A percentile compares a stretch with the other conserved stretches of the same genome.
These are phyloP conservation scores for Cryptotis parvus DNA, from an alignment of 2,113 vertebrate genomes.

Conservation along the genomic window DNA sequence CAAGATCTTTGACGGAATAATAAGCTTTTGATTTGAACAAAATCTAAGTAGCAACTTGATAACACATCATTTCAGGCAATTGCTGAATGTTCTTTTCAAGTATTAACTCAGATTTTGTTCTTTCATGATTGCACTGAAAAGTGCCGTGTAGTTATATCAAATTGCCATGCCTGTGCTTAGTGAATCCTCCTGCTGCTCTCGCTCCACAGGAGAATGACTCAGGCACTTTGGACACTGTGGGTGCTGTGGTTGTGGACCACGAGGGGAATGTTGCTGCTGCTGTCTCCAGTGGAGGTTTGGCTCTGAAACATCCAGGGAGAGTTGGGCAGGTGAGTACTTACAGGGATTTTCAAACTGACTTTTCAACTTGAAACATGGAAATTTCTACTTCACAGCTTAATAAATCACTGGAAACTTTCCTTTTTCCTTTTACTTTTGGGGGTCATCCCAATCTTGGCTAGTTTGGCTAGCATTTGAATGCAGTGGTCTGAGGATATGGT, in stretches of 20 bases:
- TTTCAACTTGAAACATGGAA: constrained; percentile 5
- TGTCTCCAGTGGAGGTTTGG: constrained; percentile 98
- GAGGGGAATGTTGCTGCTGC: constrained; percentile 98
- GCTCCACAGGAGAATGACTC: constrained; percentile 92
- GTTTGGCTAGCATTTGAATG: too few species aligned
- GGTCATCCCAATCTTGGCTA: too few species aligned
- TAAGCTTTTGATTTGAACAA: constrained; percentile 21
- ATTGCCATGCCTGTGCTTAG: background rate
- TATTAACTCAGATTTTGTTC: background rate
- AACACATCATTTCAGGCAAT: constrained; percentile 44
- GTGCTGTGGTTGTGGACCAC: constrained; percentile 97
- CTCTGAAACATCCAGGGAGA: constrained; percentile 98
- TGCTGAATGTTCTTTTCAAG: background rate
- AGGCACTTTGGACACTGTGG: constrained; percentile 96
- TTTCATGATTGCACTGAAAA: background rate
- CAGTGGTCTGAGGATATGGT: too few species aligned
- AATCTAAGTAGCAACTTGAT: constrained; percentile 19
- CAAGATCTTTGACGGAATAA: constrained; percentile 22
- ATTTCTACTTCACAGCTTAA: constrained; percentile 8
- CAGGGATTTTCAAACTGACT: background rate
- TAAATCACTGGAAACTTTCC: background rate
- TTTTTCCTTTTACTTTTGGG: too few species aligned
- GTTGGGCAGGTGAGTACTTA: constrained; percentile 93
- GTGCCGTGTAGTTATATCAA: background rate
- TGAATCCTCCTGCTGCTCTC: background rate